A percentile compares a stretch with the other conserved stretches of the same genome.
Evolutionary conservation across 2,797 vertebrate genomes (phyloP).

Genomic region (Lerista edwardsae): DNA sequence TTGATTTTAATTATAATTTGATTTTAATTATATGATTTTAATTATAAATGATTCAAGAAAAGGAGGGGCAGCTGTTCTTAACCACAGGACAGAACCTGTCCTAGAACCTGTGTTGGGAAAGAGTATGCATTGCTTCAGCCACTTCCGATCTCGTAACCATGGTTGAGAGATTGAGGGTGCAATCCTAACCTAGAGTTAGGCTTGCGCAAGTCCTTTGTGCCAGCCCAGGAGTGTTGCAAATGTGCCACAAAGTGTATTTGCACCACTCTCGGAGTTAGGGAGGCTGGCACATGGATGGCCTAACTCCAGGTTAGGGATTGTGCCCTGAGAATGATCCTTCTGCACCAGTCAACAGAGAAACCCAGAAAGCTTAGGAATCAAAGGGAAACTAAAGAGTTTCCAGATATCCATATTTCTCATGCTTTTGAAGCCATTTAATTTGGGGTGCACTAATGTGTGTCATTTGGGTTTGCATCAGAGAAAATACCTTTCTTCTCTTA

Average conservation of each 20-base stretch:
- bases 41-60: no score
- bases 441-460: not conserved
- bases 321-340: no score
- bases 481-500: slow-evolving; percentile 43
- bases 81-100: not conserved
- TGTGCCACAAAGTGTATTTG: no score
- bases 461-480: not conserved
- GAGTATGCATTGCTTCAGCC: not conserved
- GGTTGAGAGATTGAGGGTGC: not conserved
- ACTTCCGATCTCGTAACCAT: not conserved
- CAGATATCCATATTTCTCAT: not conserved
- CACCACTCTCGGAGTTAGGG: no score
- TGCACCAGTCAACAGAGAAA: no score
- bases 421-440: not conserved
- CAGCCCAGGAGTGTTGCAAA: no score
- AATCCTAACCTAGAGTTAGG: no score
- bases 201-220: no score
- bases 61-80: not conserved
- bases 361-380: not conserved
- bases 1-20: not conserved
- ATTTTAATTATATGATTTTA: no score
- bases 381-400: not conserved
- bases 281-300: no score
- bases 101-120: not conserved
- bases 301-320: no score